These are phyloP conservation scores for Ennomos erosarius DNA, from an alignment of 2,888 invertebrate genomes.

Conservation along the genomic window DNA sequence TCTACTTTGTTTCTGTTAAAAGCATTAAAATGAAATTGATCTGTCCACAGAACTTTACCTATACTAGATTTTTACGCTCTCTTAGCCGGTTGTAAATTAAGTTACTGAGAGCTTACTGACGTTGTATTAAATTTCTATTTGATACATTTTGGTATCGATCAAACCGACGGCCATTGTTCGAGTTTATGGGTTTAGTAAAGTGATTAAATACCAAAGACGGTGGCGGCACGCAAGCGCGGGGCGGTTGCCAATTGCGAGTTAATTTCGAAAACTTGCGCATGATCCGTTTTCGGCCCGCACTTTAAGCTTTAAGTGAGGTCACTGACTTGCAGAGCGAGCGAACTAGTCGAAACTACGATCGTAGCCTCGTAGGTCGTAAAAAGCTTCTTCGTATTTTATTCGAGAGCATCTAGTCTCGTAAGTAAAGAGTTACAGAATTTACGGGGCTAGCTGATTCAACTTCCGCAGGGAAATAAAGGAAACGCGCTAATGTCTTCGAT, in stretches of 20 bases:
- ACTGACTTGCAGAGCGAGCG: conserved; percentile 43
- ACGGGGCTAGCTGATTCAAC: too few relatives aligned
- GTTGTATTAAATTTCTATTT: conserved; percentile 65
- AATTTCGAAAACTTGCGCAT: conserved; percentile 67
- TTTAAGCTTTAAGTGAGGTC: conserved; percentile 56
- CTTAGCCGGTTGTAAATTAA: conserved; percentile 25
- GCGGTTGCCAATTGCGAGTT: conserved; percentile 62
- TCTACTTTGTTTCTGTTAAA: too few relatives aligned
- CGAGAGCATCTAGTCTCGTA: too few relatives aligned
- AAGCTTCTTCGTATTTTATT: too few relatives aligned
- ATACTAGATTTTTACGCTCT: conserved; percentile 3
- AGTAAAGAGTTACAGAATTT: too few relatives aligned
- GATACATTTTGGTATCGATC: conserved; percentile 72
- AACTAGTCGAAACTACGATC: conserved; percentile 22
- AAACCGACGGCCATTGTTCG: conserved; percentile 68
- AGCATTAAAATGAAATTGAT: neutral
- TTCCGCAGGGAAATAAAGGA: too few relatives aligned
- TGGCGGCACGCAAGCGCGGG: conserved; percentile 63
- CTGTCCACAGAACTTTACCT: conserved; percentile 1
- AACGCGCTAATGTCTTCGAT: too few relatives aligned
- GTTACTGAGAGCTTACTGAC: conserved; percentile 49
- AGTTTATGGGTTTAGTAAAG: conserved; percentile 75
- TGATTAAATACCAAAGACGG: conserved; percentile 68
- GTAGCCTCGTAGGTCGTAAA: conserved; percentile 30
- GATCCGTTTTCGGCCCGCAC: conserved; percentile 55